A percentile compares a stretch with the other conserved stretches of the same genome.
These are phyloP conservation scores for Chunga burmeisteri DNA, from an alignment of 2,113 vertebrate species.

Conservation along the genomic window DNA sequence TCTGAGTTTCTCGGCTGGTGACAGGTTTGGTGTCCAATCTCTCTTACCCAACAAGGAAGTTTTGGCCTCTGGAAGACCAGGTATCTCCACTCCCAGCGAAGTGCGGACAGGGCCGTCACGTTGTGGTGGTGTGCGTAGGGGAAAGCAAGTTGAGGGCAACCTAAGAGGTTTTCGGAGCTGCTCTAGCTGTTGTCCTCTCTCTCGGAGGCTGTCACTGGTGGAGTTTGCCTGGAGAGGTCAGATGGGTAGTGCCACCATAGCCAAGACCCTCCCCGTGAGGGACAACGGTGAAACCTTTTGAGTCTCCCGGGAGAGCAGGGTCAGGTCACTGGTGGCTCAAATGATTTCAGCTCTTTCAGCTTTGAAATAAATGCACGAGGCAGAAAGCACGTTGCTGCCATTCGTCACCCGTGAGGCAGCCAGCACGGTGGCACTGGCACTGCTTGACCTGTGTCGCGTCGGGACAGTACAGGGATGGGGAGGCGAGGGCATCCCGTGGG, in stretches of 20 bases:
- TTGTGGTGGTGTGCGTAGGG: not conserved
- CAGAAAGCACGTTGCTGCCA: rapidly evolving
- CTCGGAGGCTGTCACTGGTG: not conserved
- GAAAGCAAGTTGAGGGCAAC: not conserved
- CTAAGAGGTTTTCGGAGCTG: not conserved
- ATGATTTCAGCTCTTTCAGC: not conserved
- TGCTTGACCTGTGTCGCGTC: rapidly evolving
- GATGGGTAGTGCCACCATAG: not conserved
- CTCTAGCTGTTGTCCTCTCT: not conserved
- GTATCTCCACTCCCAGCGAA: not conserved
- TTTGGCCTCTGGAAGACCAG: not conserved
- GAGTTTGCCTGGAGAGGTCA: not conserved
- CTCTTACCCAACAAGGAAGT: not conserved
- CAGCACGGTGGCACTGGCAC: rapidly evolving
- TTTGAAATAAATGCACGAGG: rapidly evolving
- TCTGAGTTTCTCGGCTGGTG: rapidly evolving
- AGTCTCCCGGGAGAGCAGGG: not conserved
- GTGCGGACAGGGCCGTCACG: rapidly evolving
- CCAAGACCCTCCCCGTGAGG: rapidly evolving
- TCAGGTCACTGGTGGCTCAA: not conserved
- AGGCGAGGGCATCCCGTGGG: rapidly evolving
- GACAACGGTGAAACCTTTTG: not conserved
- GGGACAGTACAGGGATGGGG: not conserved
- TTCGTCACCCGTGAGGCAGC: rapidly evolving
- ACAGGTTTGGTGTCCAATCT: not conserved